Evolutionary conservation across 2,888 invertebrate genomes (phyloP), one percentile per base, ranked within the genome.

Genomic region (Meteorus colon): DNA sequence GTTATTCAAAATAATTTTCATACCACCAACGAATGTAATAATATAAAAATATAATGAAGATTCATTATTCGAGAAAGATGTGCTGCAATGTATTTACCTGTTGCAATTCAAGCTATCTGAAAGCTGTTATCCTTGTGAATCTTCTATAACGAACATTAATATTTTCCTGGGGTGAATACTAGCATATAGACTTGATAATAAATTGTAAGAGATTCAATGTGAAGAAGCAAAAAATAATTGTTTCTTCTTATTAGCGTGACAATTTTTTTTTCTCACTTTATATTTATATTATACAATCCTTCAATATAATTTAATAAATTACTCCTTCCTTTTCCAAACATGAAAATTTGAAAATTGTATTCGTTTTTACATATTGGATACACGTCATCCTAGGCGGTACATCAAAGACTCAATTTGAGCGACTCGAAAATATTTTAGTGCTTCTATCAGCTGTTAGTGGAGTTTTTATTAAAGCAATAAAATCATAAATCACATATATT

Each of bases 401-500:
- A 65, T 65, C 65, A 65, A 65, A 65, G 65, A 24, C 37, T 37
- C 34, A 31, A 31, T 62, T 10, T 55, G 19, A 2, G 31, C 31
- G 31, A 62, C 65, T 65, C 10, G 31, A 41, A 65, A 65, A 65
- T 65, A 19, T 65, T 65, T 65, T 34, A 37, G 37, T n/a, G 65
- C 16, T 65, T 31, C 63, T 63, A 29, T 34, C 31, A 63, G 31
- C 63, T 29, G 16, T 63, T 63, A 31, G 29, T 12, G 55, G 10
- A 55, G 29, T 63, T 63, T 63, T 63, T 63, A 63, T 63, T 31
- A n/a, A 16, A 63, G 31, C 63, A 63, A 65, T 41, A 65, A 65
- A 65, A 37, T 37, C n/a, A 65, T 65, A 65, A 65, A 65, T 65
- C 37, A 65, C 37, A 65, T 24, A 37, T 65, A 37, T 65, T 65